phyloP scores from a whole-genome alignment of 2,113 vertebrate species.

The Eclectus roratus region DNA sequence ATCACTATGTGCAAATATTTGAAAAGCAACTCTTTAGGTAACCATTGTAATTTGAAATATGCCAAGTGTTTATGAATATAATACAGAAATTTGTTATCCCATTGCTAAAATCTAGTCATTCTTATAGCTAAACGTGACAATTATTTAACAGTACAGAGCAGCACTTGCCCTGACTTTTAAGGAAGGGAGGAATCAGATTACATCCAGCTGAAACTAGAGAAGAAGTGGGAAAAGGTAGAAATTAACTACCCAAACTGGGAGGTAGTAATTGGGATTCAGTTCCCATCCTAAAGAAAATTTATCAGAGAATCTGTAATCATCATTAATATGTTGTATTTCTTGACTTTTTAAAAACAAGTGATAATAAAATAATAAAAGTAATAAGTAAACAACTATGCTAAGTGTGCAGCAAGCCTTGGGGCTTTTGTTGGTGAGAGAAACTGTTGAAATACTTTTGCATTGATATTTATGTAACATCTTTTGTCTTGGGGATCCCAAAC shows the following conservation, averaged over 20 bases:
- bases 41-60: slow-evolving; percentile 1
- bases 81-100: not conserved
- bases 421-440: not conserved
- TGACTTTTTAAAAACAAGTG: not conserved
- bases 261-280: not conserved
- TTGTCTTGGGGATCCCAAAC: slow-evolving; percentile 29
- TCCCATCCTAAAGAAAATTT: not conserved
- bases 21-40: not conserved
- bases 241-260: not conserved
- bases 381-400: not conserved
- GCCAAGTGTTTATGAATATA: not conserved
- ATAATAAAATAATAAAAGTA: slow-evolving; percentile 8
- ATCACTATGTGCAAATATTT: not conserved
- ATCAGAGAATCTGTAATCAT: not conserved
- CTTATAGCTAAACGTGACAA: not conserved
- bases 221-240: not conserved
- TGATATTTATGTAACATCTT: slow-evolving; percentile 43
- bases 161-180: not conserved
- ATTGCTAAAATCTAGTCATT: not conserved
- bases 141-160: not conserved
- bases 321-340: not conserved
- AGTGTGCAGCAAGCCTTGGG: not conserved
- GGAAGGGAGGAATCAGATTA: not conserved
- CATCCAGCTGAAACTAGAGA: not conserved
- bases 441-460: not conserved